Percentiles rank a stretch among this genome's conserved stretches.
phyloP scores from a whole-genome alignment of 2,888 invertebrate species.

The Conops quadrifasciatus region DNA sequence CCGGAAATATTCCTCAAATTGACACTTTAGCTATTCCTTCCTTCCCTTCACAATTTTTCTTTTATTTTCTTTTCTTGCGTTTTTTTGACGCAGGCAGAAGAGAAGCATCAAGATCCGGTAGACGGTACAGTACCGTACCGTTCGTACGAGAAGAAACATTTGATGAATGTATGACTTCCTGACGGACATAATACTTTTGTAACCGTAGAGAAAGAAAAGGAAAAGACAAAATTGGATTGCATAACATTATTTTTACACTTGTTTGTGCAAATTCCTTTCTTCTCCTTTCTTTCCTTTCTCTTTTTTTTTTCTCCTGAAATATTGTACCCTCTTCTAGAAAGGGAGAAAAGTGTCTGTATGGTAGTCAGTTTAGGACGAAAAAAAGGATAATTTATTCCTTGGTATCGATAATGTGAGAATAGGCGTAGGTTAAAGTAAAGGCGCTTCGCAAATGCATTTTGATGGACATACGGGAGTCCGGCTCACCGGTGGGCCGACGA shows the following conservation, averaged over 20 bases:
- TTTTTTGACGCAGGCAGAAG: neutral
- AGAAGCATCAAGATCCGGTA: neutral
- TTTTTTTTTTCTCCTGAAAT: neutral
- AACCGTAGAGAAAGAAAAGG: constrained; percentile 12
- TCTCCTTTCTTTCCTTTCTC: neutral
- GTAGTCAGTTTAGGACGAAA: constrained; percentile 16
- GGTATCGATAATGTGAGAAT: constrained; percentile 30
- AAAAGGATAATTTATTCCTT: constrained; percentile 44
- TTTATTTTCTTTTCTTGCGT: constrained; percentile 21
- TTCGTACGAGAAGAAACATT: constrained; percentile 10
- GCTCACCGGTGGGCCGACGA: too few relatives aligned
- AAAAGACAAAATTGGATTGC: constrained; percentile 42
- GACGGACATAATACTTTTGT: constrained; percentile 20
- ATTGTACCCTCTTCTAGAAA: neutral
- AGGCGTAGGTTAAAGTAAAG: neutral
- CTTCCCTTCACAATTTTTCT: neutral
- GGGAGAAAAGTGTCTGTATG: neutral
- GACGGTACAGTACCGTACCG: neutral
- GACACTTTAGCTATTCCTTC: constrained; percentile 35
- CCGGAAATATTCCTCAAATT: constrained; percentile 38
- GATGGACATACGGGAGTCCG: constrained; percentile 42
- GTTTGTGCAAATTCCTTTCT: constrained; percentile 34
- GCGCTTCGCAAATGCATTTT: constrained; percentile 21
- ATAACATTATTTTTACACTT: constrained; percentile 45
- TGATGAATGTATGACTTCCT: constrained; percentile 42